phyloP scores from a whole-genome alignment of 2,113 vertebrate species.

The Onychostoma macrolepis region DNA sequence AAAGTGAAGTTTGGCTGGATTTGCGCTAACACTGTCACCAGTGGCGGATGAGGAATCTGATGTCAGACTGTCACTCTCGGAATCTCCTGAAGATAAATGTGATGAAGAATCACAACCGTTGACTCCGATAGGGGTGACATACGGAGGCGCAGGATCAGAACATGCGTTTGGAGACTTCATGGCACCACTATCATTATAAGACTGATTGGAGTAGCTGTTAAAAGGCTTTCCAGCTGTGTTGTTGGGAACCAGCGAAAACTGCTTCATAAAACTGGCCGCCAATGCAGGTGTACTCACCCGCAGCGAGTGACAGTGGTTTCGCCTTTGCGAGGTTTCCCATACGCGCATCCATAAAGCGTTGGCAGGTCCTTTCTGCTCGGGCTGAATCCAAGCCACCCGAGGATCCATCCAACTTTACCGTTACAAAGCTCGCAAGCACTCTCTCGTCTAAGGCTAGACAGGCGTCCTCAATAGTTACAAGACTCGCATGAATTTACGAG shows the following conservation, averaged over 20 bases:
- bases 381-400: constrained; percentile 96
- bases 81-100: constrained; percentile 82
- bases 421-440: not conserved
- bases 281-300: constrained; percentile 77
- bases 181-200: constrained; percentile 62
- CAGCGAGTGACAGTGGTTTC: constrained; percentile 78
- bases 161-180: constrained; percentile 42
- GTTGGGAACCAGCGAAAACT: constrained; percentile 65
- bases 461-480: not conserved
- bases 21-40: constrained; percentile 58
- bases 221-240: constrained; percentile 66
- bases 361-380: constrained; percentile 96
- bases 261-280: constrained; percentile 75
- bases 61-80: constrained; percentile 80
- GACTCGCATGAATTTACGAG: not conserved
- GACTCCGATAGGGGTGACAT: not conserved
- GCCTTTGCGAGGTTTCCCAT: constrained; percentile 95
- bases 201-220: constrained; percentile 54
- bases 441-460: not conserved
- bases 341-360: constrained; percentile 97
- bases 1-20: constrained; percentile 53
- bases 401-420: constrained; percentile 90
- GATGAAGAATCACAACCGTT: constrained; percentile 72
- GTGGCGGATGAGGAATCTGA: constrained; percentile 78
- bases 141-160: constrained; percentile 50